Percentiles rank a stretch among this genome's conserved stretches.
Conservation (phyloP, 2,888 invertebrate species). For the Pristionchus arcanus region DNA sequence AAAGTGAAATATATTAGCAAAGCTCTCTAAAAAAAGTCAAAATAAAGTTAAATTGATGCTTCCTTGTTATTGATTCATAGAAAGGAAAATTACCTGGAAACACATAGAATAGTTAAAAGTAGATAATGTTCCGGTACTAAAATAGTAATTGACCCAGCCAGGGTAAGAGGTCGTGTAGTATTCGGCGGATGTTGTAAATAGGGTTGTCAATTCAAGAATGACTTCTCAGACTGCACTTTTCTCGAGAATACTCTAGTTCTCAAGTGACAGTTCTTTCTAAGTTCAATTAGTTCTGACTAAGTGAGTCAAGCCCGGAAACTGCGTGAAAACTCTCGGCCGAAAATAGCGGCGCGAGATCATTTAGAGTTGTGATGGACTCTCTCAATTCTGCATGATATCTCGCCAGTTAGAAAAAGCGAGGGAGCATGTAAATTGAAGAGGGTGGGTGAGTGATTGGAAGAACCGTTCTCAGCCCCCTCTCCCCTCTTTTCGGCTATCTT, state of each 20-base stretch:
- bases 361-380: background rate
- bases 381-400: background rate
- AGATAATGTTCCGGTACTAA: background rate
- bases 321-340: background rate
- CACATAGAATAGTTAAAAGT: no score
- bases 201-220: background rate
- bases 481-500: constrained; percentile 1
- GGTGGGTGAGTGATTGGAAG: background rate
- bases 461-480: background rate
- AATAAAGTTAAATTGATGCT: no score
- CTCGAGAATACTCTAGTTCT: background rate
- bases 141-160: background rate
- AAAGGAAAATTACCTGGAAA: no score
- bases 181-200: background rate
- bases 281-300: background rate
- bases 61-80: no score
- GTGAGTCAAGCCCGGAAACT: background rate
- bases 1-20: no score
- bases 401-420: background rate
- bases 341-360: background rate
- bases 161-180: background rate
- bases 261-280: background rate
- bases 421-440: background rate
- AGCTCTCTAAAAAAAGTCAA: no score
- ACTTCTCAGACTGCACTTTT: background rate